These are phyloP conservation scores for Acipenser transmontanus DNA, from an alignment of 2,797 vertebrate genomes.

Conservation along the genomic window DNA sequence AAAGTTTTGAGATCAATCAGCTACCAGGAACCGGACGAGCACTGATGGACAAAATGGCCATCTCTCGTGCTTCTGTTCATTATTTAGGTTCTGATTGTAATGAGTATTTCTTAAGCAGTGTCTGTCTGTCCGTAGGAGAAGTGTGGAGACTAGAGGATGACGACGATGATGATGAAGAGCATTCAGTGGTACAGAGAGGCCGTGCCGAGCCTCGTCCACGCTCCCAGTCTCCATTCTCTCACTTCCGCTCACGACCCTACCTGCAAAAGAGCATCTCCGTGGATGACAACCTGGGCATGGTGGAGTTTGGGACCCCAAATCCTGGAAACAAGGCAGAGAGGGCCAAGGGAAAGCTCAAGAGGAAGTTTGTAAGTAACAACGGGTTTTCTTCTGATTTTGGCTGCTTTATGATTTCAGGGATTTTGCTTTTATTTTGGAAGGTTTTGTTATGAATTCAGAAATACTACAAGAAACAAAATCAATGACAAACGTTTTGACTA, in stretches of 20 bases:
- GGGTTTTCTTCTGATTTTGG: not conserved
- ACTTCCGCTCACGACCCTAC: constrained; percentile 68
- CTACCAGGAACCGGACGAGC: too few relatives aligned
- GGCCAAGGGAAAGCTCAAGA: constrained; percentile 72
- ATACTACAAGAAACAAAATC: too few relatives aligned
- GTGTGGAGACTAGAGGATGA: constrained; percentile 76
- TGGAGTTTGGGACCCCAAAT: constrained; percentile 43
- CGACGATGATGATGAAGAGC: constrained; percentile 43
- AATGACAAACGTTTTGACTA: too few relatives aligned
- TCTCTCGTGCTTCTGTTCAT: too few relatives aligned
- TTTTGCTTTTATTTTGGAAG: too few relatives aligned
- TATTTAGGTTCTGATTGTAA: too few relatives aligned
- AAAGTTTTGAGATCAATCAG: too few relatives aligned
- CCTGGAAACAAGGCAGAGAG: constrained; percentile 38
- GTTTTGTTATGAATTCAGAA: too few relatives aligned
- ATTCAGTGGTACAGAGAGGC: constrained; percentile 9
- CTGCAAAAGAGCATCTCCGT: constrained; percentile 82
- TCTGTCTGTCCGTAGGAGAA: constrained; percentile 51
- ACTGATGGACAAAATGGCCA: too few relatives aligned
- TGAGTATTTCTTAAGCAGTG: too few relatives aligned
- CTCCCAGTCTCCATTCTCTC: constrained; percentile 69
- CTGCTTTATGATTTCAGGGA: too few relatives aligned
- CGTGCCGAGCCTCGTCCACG: constrained; percentile 40
- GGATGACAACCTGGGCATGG: constrained; percentile 71
- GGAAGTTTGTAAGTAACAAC: constrained; percentile 77